These are phyloP conservation scores for Poeciliopsis occidentalis DNA, from an alignment of 2,113 vertebrate species.

Conservation along the genomic window DNA sequence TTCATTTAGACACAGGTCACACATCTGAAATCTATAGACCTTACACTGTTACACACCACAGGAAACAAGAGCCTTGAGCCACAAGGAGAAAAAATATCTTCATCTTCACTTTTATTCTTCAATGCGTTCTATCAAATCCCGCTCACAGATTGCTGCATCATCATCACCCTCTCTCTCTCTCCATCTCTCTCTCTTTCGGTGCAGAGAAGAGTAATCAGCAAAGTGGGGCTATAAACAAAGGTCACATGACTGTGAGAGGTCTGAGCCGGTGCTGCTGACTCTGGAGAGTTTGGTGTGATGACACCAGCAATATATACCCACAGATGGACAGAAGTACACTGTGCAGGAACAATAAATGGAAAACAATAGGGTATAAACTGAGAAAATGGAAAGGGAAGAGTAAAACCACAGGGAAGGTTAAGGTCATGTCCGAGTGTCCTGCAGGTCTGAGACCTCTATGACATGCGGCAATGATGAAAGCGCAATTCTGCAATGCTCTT, in stretches of 20 bases:
- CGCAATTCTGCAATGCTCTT: neutral
- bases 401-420: neutral
- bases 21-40: conserved; percentile 49
- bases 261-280: conserved; percentile 61
- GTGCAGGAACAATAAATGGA: conserved; percentile 7
- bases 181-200: conserved; percentile 9
- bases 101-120: conserved; percentile 34
- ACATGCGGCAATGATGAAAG: conserved; percentile 1
- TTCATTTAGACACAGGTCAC: neutral
- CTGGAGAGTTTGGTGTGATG: conserved; percentile 51
- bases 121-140: conserved; percentile 32
- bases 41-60: conserved; percentile 38
- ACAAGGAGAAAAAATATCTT: conserved; percentile 9
- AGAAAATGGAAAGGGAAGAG: neutral
- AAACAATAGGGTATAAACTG: neutral
- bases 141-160: conserved; percentile 8
- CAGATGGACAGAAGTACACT: neutral
- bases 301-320: conserved; percentile 47
- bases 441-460: conserved; percentile 16
- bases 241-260: conserved; percentile 57
- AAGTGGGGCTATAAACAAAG: conserved; percentile 63
- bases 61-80: conserved; percentile 37
- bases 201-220: conserved; percentile 58
- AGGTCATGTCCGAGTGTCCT: conserved; percentile 18
- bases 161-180: conserved; percentile 7